phyloP scores from a whole-genome alignment of 1,140 invertebrate species.

The Drosophila nannoptera region DNA sequence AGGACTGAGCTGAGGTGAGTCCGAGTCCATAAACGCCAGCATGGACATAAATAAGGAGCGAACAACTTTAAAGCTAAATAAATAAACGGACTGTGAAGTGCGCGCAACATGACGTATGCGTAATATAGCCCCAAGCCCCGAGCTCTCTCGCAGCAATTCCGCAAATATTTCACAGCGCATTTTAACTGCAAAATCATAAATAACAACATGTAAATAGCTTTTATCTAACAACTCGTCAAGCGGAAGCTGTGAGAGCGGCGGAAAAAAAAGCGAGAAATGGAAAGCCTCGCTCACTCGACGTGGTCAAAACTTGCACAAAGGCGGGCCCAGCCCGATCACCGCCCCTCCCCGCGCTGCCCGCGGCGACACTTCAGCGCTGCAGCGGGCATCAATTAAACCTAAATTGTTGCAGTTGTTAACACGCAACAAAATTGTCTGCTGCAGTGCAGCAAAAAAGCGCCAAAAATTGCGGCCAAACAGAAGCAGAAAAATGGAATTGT shows the following conservation, averaged over 20 bases:
- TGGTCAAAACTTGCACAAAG: constrained; percentile 65
- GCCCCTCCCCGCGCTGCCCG: constrained; percentile 9
- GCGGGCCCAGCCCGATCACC: constrained; percentile 6
- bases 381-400: constrained; percentile 76
- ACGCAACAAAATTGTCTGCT: constrained; percentile 77
- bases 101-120: constrained; percentile 48
- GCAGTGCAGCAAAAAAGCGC: constrained; percentile 67
- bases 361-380: constrained; percentile 63
- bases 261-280: constrained; percentile 8
- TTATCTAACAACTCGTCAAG: constrained; percentile 77
- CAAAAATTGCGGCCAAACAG: constrained; percentile 32
- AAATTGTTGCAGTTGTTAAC: constrained; percentile 78
- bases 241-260: constrained; percentile 48
- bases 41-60: constrained; percentile 12
- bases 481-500: constrained; percentile 34
- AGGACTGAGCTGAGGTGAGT: constrained; percentile 11
- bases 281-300: constrained; percentile 28
- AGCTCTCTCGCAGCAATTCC: constrained; percentile 26
- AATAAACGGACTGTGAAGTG: constrained; percentile 26
- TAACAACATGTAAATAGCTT: constrained; percentile 78
- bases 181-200: constrained; percentile 77
- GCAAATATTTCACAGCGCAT: constrained; percentile 68
- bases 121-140: constrained; percentile 32
- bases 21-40: constrained; percentile 32
- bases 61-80: constrained; percentile 34